phyloP scores from a whole-genome alignment of 2,888 invertebrate species.

The Pheosia tremula region DNA sequence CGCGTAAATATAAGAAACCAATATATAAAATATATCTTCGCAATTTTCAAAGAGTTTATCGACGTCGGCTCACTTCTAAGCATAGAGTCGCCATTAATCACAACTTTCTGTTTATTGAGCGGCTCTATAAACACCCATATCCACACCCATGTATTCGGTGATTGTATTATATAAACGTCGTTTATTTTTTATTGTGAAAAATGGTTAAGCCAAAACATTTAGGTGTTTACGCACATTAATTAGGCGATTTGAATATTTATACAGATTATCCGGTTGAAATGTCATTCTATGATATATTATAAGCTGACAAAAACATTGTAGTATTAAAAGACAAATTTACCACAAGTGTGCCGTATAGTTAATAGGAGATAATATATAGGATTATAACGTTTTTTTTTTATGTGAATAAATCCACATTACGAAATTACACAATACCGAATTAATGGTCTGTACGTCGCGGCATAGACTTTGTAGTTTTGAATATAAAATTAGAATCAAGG shows the following conservation, averaged over 20 bases:
- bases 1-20: no score
- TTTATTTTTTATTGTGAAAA: conserved; percentile 39
- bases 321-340: conserved; percentile 30
- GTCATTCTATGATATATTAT: conserved; percentile 38
- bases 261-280: conserved; percentile 40
- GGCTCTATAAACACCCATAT: conserved; percentile 23
- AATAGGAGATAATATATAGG: conserved; percentile 28
- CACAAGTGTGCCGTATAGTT: conserved; percentile 29
- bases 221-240: conserved; percentile 40
- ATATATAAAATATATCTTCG: background rate
- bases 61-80: background rate
- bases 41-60: conserved; percentile 1
- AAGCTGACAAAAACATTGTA: conserved; percentile 26
- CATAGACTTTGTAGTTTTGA: background rate
- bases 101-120: conserved; percentile 37
- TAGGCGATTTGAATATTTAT: conserved; percentile 43
- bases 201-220: conserved; percentile 35
- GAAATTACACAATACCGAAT: conserved; percentile 6
- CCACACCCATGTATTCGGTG: conserved; percentile 30
- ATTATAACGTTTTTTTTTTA: conserved; percentile 30
- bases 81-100: conserved; percentile 25
- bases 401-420: conserved; percentile 13
- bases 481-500: background rate
- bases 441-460: background rate
- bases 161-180: conserved; percentile 30